These are phyloP conservation scores for Bugula neritina DNA, from an alignment of 2,888 invertebrate species.

Conservation along the genomic window DNA sequence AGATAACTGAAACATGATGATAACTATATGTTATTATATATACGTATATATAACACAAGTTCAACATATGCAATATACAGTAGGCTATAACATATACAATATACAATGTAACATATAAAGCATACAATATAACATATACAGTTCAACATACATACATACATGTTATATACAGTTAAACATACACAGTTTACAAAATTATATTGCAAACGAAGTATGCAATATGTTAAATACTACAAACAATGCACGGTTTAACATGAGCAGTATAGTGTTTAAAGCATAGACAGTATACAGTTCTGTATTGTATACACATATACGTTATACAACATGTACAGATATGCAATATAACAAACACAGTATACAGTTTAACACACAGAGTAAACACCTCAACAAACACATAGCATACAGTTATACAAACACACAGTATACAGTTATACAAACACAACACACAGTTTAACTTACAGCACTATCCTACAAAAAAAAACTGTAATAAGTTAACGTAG, in stretches of 20 bases:
- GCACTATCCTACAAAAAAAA: constrained; percentile 11
- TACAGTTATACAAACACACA: not conserved
- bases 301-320: too few species aligned
- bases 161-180: too few species aligned
- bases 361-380: not conserved
- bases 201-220: too few species aligned
- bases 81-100: not conserved
- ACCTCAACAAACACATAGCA: not conserved
- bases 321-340: not conserved
- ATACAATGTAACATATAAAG: not conserved
- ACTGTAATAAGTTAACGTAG: too few species aligned
- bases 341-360: not conserved
- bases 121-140: too few species aligned
- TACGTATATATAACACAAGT: not conserved
- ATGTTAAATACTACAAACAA: too few species aligned
- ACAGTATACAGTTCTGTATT: too few species aligned
- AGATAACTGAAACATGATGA: not conserved
- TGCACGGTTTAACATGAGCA: too few species aligned
- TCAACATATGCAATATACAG: not conserved
- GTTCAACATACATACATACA: too few species aligned
- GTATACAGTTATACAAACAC: not conserved
- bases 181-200: too few species aligned
- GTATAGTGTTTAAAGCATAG: too few species aligned
- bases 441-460: not conserved
- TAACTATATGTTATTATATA: too few species aligned